A percentile compares a stretch with the other conserved stretches of the same genome.
Conservation (phyloP, 2,113 vertebrate species). For the Romanogobio albipinnatus region DNA sequence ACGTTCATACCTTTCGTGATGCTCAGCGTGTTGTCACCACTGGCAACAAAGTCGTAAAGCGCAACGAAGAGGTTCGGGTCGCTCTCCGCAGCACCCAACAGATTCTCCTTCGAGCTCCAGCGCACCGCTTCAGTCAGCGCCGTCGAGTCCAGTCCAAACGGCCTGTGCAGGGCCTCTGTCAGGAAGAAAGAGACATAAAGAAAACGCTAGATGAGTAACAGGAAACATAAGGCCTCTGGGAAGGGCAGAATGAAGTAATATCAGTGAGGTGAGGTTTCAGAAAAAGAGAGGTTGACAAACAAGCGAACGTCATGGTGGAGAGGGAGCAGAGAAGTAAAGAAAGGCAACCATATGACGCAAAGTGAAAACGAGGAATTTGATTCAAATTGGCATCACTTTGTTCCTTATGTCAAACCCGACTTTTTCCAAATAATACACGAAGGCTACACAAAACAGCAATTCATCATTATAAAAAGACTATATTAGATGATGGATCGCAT, state of each 20-base stretch:
- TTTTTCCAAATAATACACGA: background rate
- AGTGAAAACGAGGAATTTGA: background rate
- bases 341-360: background rate
- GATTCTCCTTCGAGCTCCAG: constrained; percentile 99
- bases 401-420: too few relatives aligned
- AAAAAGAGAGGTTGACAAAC: background rate
- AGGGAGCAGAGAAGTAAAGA: background rate
- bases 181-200: background rate
- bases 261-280: background rate
- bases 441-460: background rate
- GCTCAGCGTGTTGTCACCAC: constrained; percentile 99
- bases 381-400: background rate
- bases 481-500: background rate
- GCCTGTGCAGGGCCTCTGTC: constrained; percentile 92
- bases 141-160: constrained; percentile 88
- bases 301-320: constrained; percentile 13
- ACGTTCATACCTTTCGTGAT: constrained; percentile 92
- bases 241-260: constrained; percentile 38
- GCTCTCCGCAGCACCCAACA: constrained; percentile 94
- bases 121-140: constrained; percentile 94
- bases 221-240: constrained; percentile 16
- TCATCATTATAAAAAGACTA: background rate
- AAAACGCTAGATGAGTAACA: background rate
- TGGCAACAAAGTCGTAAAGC: constrained; percentile 99
- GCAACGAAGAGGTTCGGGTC: constrained; percentile 99